Base-by-base conservation (phyloP, 2,888 invertebrate genomes). In the Iphiclides podalirius region DNA sequence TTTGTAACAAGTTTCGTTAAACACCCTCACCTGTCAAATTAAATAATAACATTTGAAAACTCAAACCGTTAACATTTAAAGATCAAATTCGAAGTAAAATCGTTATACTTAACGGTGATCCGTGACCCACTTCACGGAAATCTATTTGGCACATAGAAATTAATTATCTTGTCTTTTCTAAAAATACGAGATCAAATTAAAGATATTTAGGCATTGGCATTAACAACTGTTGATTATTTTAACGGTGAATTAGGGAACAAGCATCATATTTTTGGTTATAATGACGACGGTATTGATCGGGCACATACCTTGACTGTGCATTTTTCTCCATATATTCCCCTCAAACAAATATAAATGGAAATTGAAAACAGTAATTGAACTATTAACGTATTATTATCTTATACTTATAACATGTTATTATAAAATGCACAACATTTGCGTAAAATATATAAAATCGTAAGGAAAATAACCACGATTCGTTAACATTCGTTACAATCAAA, bases 401-500 rank as follows among this genome's bases (percentile, higher is more conserved):
- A 58, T 54, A 57, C 43, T 57, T 47, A 58, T 6, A 64, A 59
- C 67, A 71, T 57, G 62, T 63, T 61, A 61, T 48, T 63, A 55
- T 52, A 55, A 60, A 81, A 79, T 77, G 72, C 79, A 84, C 83
- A 64, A 39, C 56, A 64, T 64, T 64, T 61, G 56, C 52, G 58
- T 64, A 66, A 75, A 79, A 76, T 77, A 77, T 75, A 77, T 73
- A 73, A 74, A 79, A 73, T 69, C 66, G 72, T 64, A 57, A 67
- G 70, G 65, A 68, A 70, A 75, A 70, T 75, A 75, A 78, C 75
- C 82, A 82, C 84, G 75, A 79, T 80, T 80, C 87, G 88, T 87
- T 87, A 86, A 64, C 79, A 78, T 79, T 78, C 87, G 88, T 88
- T 88, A 87, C 70, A 84, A 75, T 84, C 80, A 85, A 88, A 87